phyloP scores from a whole-genome alignment of 2,888 invertebrate species.

The Drosophila kuntzei region DNA sequence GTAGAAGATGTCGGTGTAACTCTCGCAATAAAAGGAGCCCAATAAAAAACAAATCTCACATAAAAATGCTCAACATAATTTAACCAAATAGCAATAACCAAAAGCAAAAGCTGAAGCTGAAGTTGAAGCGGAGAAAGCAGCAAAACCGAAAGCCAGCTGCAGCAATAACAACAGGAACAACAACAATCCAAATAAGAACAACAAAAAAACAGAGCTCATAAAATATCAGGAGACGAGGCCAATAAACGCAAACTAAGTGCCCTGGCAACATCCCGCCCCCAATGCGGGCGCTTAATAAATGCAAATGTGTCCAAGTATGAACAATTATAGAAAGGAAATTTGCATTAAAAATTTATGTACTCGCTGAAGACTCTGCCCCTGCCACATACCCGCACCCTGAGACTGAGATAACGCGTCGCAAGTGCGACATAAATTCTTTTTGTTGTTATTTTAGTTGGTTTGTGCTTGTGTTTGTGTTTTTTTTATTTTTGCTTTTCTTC shows the following conservation, averaged over 20 bases:
- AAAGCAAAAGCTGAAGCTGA: conserved; percentile 25
- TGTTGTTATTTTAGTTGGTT: conserved; percentile 8
- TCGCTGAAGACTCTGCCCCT: conserved; percentile 36
- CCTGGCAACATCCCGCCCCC: conserved; percentile 34
- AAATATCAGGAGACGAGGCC: conserved; percentile 56
- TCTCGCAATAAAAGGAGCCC: conserved; percentile 53
- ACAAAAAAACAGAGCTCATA: conserved; percentile 36
- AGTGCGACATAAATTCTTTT: conserved; percentile 68
- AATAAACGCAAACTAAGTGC: conserved; percentile 77
- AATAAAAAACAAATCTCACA: conserved; percentile 76
- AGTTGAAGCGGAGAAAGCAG: not conserved
- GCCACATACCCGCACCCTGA: not conserved
- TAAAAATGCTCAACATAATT: conserved; percentile 78
- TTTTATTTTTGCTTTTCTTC: conserved; percentile 1
- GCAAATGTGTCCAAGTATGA: conserved; percentile 79
- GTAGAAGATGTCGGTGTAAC: conserved; percentile 22
- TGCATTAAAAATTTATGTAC: conserved; percentile 79
- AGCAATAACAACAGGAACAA: conserved; percentile 21
- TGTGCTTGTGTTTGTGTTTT: not conserved
- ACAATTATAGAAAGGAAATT: conserved; percentile 80
- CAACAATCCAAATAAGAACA: conserved; percentile 11
- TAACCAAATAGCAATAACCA: conserved; percentile 75
- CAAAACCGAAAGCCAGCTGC: conserved; percentile 21
- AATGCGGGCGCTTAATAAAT: conserved; percentile 66
- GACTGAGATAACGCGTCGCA: conserved; percentile 46